A percentile compares a stretch with the other conserved stretches of the same genome.
Evolutionary conservation across 2,888 invertebrate species (phyloP).

Genomic region (Lasioglossum marginatum): DNA sequence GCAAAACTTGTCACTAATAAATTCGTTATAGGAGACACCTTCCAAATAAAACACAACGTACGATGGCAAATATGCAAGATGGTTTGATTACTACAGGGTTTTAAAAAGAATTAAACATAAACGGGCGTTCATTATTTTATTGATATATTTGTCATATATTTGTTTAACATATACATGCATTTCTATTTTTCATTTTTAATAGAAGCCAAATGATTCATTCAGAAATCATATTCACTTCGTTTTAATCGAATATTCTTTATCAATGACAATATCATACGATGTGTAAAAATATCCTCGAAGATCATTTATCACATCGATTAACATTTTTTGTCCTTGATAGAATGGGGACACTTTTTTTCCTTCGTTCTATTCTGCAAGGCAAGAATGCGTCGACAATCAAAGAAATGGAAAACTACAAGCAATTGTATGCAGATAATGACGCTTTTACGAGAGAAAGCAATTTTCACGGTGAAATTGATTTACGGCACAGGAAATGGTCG

Average conservation of each 20-base stretch:
- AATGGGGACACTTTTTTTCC: neutral
- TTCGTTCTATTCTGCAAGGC: neutral
- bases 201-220: neutral
- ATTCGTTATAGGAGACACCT: neutral
- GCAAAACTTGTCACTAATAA: neutral
- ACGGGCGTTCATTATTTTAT: too few species aligned
- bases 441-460: conserved; percentile 31
- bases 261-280: neutral
- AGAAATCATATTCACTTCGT: neutral
- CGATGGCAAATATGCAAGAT: neutral
- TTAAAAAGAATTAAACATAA: neutral
- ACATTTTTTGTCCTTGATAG: neutral
- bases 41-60: neutral
- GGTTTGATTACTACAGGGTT: neutral
- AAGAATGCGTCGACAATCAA: neutral
- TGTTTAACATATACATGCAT: neutral
- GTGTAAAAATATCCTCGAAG: neutral
- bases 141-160: neutral
- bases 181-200: neutral
- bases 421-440: conserved; percentile 14
- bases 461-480: conserved; percentile 23
- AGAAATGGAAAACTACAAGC: neutral
- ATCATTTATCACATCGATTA: neutral
- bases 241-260: neutral
- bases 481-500: conserved; percentile 17